phyloP scores from a whole-genome alignment of 2,888 invertebrate genomes.

The Mylabris sibirica region DNA sequence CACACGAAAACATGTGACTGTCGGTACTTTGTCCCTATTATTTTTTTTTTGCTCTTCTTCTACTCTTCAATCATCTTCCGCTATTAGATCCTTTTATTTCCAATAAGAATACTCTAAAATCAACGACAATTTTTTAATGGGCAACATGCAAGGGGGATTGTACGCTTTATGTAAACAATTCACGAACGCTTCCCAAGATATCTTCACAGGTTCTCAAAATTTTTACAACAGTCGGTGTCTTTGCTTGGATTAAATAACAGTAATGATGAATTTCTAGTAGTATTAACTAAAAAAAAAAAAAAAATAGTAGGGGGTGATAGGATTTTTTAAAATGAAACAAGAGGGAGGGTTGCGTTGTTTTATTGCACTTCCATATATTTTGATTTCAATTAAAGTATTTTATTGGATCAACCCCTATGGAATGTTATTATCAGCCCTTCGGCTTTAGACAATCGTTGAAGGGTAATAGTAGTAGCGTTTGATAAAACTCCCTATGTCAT shows the following conservation, averaged over 20 bases:
- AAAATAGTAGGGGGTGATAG: slow-evolving; percentile 26
- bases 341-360: slow-evolving; percentile 50
- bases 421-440: slow-evolving; percentile 58
- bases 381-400: slow-evolving; percentile 62
- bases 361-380: slow-evolving; percentile 56
- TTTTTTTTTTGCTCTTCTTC: slow-evolving; percentile 4
- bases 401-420: slow-evolving; percentile 58
- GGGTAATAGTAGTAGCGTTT: slow-evolving; percentile 42
- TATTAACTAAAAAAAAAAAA: background rate
- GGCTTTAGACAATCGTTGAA: slow-evolving; percentile 39
- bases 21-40: slow-evolving; percentile 43
- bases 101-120: slow-evolving; percentile 7
- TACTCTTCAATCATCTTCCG: slow-evolving; percentile 16
- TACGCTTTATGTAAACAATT: slow-evolving; percentile 26
- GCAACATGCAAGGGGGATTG: background rate
- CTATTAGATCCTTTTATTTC: background rate
- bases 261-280: background rate
- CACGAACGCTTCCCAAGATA: slow-evolving; percentile 12
- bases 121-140: slow-evolving; percentile 28
- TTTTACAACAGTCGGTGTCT: slow-evolving; percentile 13
- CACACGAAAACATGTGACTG: slow-evolving; percentile 49
- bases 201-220: slow-evolving; percentile 19
- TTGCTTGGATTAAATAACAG: background rate
- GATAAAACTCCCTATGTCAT: background rate
- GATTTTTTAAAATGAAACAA: slow-evolving; percentile 49